Percentiles rank a stretch among this genome's conserved stretches.
Evolutionary conservation across 2,888 invertebrate genomes (phyloP).

Genomic region (Pediacus dermestoides): DNA sequence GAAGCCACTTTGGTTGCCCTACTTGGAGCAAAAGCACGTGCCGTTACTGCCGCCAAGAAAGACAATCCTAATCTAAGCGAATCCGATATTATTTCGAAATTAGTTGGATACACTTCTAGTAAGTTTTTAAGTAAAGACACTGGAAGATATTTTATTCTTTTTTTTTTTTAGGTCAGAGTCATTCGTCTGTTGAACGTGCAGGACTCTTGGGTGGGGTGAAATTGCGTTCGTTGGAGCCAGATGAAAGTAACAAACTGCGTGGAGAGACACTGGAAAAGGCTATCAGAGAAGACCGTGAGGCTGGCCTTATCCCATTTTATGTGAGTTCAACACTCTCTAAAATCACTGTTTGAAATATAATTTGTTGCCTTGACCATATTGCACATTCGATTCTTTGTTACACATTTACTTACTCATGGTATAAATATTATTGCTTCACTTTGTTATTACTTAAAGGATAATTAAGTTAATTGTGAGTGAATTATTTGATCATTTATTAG

Average conservation of each 20-base stretch:
- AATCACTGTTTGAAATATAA: conserved; percentile 3
- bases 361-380: conserved; percentile 7
- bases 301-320: conserved; percentile 93
- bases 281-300: conserved; percentile 77
- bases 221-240: conserved; percentile 69
- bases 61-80: conserved; percentile 74
- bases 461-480: too few species aligned
- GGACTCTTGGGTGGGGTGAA: conserved; percentile 85
- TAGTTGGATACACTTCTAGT: conserved; percentile 86
- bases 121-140: conserved; percentile 42
- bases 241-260: conserved; percentile 67
- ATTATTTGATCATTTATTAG: too few species aligned
- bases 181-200: conserved; percentile 91
- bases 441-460: too few species aligned
- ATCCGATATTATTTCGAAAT: conserved; percentile 67
- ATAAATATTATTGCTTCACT: too few species aligned
- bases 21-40: conserved; percentile 81
- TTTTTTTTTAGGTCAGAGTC: conserved; percentile 70
- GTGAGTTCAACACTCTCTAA: conserved; percentile 58
- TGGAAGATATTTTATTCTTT: conserved; percentile 5
- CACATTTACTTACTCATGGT: too few species aligned
- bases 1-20: conserved; percentile 91
- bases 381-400: too few species aligned
- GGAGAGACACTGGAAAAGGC: conserved; percentile 74
- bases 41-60: conserved; percentile 63